Evolutionary conservation across 2,797 vertebrate species (phyloP), one percentile per base, ranked within the genome.

Genomic region (Coracias cyanogaster): DNA sequence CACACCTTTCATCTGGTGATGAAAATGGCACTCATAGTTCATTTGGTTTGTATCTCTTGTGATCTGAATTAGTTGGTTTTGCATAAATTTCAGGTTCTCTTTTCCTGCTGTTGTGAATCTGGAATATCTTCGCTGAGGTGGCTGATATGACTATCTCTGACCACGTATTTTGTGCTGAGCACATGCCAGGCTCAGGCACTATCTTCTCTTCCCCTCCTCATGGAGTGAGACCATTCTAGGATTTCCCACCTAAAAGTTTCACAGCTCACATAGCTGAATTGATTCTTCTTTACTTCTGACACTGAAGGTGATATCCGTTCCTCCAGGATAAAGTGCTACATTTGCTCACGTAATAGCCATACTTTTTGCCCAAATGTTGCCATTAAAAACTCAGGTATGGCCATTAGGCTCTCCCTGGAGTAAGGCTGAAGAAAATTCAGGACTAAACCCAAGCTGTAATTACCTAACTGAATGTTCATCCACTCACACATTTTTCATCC

Each of bases 311-410:
- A 96, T 90, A 93, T 72, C 94, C 33, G 3, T 82, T 94, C 88
- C 90, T 82, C 83, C 60, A 41, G 95, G 90, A 95, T 94, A 94
- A 97, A 97, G 95, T 95, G 96, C 93, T 95, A 79, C 94, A 97
- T 97, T 97, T 97, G 94, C 94, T 96, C 95, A 95, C 66, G 2
- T 97, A 97, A 97, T 96, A 96, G 94, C 95, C 92, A 62, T 96
- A 92, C 94, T 96, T 94, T 97, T 86, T 92, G 92, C 95, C 96
- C 95, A 96, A 96, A 97, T 97, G 96, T 93, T 96, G 66, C 96
- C 95, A 96, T 96, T 97, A 97, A 97, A 96, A 97, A 96, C 94
- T 95, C 92, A 62, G 94, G 66, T 71, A 84, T 96, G 94, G 86
- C 96, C 96, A 97, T 97, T 97, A 97, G 94, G 95, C 77, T 95